Base-by-base conservation (phyloP, 1,140 invertebrate genomes). In the Helicoverpa zea region DNA sequence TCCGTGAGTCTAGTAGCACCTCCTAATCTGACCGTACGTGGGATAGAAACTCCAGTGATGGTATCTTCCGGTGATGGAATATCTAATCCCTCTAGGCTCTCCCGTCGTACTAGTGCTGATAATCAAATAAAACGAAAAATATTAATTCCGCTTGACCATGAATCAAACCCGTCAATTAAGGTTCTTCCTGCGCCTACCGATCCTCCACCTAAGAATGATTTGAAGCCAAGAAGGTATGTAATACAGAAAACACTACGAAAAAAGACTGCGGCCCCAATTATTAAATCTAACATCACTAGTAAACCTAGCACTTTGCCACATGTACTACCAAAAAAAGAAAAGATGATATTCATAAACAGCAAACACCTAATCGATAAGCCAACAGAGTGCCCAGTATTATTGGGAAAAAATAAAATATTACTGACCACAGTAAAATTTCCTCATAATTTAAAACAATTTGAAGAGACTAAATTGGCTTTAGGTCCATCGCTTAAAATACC, bases 321-420 rank as follows among this genome's bases (percentile, higher is more conserved):
- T 35, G 30, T 4, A 30, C 30, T 30, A 54, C 13, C 54, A 54
- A 54, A 16, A 70, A 58, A 79, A 54, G 35, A 70, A 58, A 79
- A 68, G 35, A 47, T 82, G 16, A 13, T 87, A 58, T 80, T 66
- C 18, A 49, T 87, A 78, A 83, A 84, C 16, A 81, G 77, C 70
- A 85, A 74, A 72, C 64, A 80, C 11, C 79, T 79, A 47, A 43
- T 51, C 5, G 68, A 76, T 30, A 75, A 72, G 23, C 64, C 78
- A 3, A n/a, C 54, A 13, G 66, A 63, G 13, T 76, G 47, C 61
- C 87, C 86, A 35, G 84, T 89, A 81, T 85, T 61, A 81, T 83
- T 89, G 18, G 88, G 86, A 1, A 84, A 83, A 49, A 84, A 87
- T 79, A 86, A 86, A 84, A 87, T 89, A 79, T 79, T 89, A 52